Evolutionary conservation across 2,888 invertebrate genomes (phyloP).

Genomic region (Hedya salicella): DNA sequence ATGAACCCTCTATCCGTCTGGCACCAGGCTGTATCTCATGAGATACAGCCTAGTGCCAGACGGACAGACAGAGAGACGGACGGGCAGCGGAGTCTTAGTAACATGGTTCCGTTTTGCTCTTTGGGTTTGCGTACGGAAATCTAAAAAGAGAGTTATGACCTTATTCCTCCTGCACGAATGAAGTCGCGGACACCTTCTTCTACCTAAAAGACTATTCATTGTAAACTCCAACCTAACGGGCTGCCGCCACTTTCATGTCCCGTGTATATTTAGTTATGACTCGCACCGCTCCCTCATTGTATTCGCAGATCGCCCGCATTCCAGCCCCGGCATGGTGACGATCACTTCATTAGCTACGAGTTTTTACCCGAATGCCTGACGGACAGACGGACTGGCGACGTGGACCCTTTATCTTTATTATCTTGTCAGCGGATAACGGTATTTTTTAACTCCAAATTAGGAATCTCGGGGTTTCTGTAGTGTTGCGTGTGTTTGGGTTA

Average conservation of each 20-base stretch:
- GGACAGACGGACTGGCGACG: conserved; percentile 48
- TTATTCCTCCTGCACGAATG: too few relatives aligned
- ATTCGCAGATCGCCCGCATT: neutral
- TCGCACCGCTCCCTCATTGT: conserved; percentile 39
- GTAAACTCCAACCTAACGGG: too few relatives aligned
- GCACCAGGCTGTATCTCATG: too few relatives aligned
- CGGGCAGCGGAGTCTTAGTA: too few relatives aligned
- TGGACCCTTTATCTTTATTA: conserved; percentile 51
- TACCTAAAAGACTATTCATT: too few relatives aligned
- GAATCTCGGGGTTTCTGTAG: conserved; percentile 29
- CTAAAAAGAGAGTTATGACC: too few relatives aligned
- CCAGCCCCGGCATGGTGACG: conserved; percentile 53
- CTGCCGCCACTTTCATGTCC: neutral
- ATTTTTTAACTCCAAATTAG: conserved; percentile 44
- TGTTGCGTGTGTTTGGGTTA: neutral
- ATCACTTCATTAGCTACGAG: conserved; percentile 63
- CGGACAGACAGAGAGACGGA: too few relatives aligned
- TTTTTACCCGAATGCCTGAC: conserved; percentile 51
- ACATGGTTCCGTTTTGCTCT: too few relatives aligned
- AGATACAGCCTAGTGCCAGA: too few relatives aligned
- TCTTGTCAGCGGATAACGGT: conserved; percentile 61
- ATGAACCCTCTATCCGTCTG: too few relatives aligned
- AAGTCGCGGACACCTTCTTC: too few relatives aligned
- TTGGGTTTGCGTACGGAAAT: too few relatives aligned
- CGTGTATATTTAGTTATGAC: neutral